phyloP scores from a whole-genome alignment of 2,797 vertebrate species.

The Propithecus perrieri region DNA sequence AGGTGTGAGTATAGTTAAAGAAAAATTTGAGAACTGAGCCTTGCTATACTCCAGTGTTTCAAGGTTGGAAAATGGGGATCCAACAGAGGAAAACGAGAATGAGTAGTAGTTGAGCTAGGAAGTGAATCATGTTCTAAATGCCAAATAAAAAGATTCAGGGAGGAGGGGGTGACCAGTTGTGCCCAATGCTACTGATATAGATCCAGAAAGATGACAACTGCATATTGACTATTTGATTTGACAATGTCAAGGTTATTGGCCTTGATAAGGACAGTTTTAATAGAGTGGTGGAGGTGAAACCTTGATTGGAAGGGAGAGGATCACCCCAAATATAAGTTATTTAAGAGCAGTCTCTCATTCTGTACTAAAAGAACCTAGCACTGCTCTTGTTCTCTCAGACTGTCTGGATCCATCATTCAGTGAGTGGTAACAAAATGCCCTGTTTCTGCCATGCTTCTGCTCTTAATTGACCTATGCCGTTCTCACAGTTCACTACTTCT shows the following conservation, averaged over 20 bases:
- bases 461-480: neutral
- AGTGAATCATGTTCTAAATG: neutral
- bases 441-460: neutral
- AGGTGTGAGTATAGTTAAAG: neutral
- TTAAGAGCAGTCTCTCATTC: neutral
- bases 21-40: neutral
- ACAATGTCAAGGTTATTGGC: neutral
- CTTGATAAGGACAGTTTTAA: neutral
- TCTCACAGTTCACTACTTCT: neutral
- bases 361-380: neutral
- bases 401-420: neutral
- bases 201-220: neutral
- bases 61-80: neutral
- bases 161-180: neutral
- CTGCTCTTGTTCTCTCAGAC: neutral
- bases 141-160: neutral
- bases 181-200: neutral
- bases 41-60: neutral
- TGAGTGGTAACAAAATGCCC: neutral
- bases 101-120: neutral
- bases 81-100: neutral
- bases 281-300: neutral
- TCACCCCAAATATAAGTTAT: neutral
- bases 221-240: neutral
- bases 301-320: neutral